Base-by-base conservation (phyloP, 2,888 invertebrate genomes). In the Troides oblongomaculatus region DNA sequence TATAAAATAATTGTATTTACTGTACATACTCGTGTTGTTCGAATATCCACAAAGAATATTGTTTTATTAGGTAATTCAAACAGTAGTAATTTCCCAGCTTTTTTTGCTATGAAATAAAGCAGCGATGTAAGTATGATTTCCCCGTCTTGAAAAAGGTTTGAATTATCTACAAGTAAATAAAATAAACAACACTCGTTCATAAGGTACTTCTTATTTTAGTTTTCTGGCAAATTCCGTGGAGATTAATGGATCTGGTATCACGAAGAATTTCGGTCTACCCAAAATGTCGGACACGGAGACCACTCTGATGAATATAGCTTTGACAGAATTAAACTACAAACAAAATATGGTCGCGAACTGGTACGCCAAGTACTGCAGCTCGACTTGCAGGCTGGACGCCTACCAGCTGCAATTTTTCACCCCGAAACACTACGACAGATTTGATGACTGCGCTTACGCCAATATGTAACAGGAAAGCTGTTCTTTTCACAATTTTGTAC, bases 191-290 rank as follows among this genome's bases (percentile, higher is more conserved):
- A 30, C 5, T 30, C 30, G 30, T 3, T 3, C 3, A 30, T 30
- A 30, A 3, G 30, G 0, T 46, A 46, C 14, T 46, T 18, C 18
- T 18, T 50, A 50, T 53, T 53, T 53, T 88, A 92, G 92, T 88
- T 92, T 81, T 79, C 82, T 91, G 76, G 88, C 86, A 17, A 86
- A 78, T 75, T 70, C 83, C 2, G 88, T 94, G 72, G 89, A 90
- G 72, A 86, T 94, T 71, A 86, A 88, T 43, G 83, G 86, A 56
- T 82, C 81, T 12, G 94, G 94, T 17, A 88, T 94, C 63, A 74
- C 78, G 10, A 90, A 85, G 72, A 89, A 92, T 76, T 81, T 88
- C 62, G 93, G 93, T 0, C 75, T 94, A 21, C 93, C 93, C 4
- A 85, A 81, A 77, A 84, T 94, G 82, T 87, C 86, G 10, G 84